Base-by-base conservation (phyloP, 1,140 invertebrate genomes). In the Drosophila sechellia region DNA sequence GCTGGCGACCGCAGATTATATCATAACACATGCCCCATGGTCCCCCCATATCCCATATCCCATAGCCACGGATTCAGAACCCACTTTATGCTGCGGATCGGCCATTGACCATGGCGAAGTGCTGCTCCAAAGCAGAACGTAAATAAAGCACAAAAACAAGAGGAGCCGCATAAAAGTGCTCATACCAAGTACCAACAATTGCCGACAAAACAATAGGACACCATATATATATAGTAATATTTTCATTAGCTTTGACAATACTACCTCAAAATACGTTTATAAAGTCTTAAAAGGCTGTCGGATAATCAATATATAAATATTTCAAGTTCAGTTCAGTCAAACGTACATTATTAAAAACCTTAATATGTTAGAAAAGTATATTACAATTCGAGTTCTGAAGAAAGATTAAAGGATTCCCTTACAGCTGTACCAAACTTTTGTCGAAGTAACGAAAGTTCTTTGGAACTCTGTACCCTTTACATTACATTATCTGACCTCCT, bases 41-140 rank as follows among this genome's bases (percentile, higher is more conserved):
- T 31, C 17, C 42, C 37, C 2, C 13, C 22, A n/a, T 27, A 43
- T 17, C 3, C 10, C 22, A 52, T 25, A 25, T 12, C 35, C 17
- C 42, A 31, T 15, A 27, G 43, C 25, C 17, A 15, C 63, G 25
- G 22, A 40, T 22, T 25, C 17, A 15, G 42, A 43, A n/a, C 49
- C 27, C 53, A 37, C 42, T 52, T 56, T 52, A 6, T 53, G 60
- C 59, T 37, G 64, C 27, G 64, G 61, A 81, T 73, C 79, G 84
- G 84, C 68, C 84, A 89, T 89, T 87, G 84, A 87, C 84, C 84
- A 87, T 87, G 84, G 87, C 79, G 84, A 69, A 79, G 56, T 78
- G 79, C 83, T 75, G 61, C 69, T 58, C 39, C 43, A 79, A 78
- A 87, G 79, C 76, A 48, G 59, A 86, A 89, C 83, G 83, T 89